Conservation (phyloP, 2,888 invertebrate species). For the Pristionchus entomophagus region DNA sequence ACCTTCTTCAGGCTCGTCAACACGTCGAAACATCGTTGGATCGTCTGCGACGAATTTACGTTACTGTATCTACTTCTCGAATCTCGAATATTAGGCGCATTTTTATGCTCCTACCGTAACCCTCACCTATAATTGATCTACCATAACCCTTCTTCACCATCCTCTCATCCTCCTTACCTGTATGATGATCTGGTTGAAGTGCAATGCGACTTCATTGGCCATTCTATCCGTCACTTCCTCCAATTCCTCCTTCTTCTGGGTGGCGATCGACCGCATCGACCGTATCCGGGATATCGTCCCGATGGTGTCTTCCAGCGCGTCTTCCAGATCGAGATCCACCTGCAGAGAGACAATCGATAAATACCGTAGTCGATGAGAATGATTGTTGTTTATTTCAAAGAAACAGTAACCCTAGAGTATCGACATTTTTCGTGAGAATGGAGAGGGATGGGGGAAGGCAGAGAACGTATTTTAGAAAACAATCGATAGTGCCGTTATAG, state of each 20-base stretch:
- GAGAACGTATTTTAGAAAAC: no score
- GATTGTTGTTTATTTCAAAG: no score
- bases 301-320: background rate
- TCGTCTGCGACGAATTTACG: background rate
- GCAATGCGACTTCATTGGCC: conserved; percentile 2
- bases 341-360: no score
- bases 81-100: background rate
- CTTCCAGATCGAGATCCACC: background rate
- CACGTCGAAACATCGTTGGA: conserved; percentile 22
- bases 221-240: background rate
- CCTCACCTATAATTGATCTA: background rate
- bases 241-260: background rate
- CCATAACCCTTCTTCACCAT: no score
- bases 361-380: background rate
- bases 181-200: conserved; percentile 27
- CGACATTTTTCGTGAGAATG: no score
- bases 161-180: background rate
- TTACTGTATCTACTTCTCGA: background rate
- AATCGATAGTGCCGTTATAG: background rate
- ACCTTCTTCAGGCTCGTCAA: background rate
- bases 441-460: no score
- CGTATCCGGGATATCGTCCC: background rate
- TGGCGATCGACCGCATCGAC: background rate
- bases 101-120: background rate
- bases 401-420: no score